Percentiles rank a stretch among this genome's conserved stretches.
These are phyloP conservation scores for Brachyalestes nurse DNA, from an alignment of 2,797 vertebrate genomes.

Conservation along the genomic window DNA sequence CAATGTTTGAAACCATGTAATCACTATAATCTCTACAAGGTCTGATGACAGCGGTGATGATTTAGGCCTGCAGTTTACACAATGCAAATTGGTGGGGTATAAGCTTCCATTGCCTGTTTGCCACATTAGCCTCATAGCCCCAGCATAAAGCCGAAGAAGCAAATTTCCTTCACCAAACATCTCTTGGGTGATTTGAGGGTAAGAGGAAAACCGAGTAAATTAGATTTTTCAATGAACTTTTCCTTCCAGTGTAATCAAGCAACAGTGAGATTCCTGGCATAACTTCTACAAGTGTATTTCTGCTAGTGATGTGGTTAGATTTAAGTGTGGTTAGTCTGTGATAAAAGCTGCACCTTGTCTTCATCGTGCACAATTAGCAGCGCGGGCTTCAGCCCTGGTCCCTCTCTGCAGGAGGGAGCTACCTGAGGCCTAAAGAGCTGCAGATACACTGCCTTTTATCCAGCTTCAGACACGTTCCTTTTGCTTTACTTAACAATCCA, in stretches of 20 bases:
- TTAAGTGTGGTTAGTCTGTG: constrained; percentile 33
- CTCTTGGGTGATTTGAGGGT: background rate
- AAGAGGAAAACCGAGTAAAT: background rate
- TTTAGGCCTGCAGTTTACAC: no score
- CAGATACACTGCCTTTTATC: background rate
- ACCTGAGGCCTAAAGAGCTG: constrained; percentile 34
- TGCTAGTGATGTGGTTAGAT: constrained; percentile 34
- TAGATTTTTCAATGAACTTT: background rate
- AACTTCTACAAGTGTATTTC: background rate
- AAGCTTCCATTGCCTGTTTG: background rate
- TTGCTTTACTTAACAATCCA: background rate
- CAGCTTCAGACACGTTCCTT: background rate
- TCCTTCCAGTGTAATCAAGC: background rate
- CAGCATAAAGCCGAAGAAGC: background rate
- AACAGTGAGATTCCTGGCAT: background rate
- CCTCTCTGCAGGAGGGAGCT: constrained; percentile 31
- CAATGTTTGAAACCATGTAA: no score
- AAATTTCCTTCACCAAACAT: background rate
- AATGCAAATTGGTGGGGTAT: background rate
- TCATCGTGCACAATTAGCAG: constrained; percentile 42
- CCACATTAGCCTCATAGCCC: no score
- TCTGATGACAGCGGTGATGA: no score
- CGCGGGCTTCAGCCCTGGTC: constrained; percentile 12
- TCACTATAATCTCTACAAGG: no score
- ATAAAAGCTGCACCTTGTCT: constrained; percentile 35